Evolutionary conservation across 1,140 invertebrate genomes (phyloP), one percentile per base, ranked within the genome.

Genomic region (Nixonia krombeini): DNA sequence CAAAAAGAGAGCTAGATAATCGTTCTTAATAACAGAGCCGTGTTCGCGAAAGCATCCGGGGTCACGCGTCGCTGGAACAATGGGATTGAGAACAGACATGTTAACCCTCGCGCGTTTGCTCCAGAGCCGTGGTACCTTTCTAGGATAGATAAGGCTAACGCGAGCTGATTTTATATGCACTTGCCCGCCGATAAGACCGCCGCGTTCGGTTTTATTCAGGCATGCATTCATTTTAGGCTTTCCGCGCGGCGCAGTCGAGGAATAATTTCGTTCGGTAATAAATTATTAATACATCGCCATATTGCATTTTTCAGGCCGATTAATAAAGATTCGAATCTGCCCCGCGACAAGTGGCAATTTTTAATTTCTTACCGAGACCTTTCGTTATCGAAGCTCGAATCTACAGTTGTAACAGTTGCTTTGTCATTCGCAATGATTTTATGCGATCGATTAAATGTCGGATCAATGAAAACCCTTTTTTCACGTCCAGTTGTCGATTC

Each of bases 1-100:
- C 13, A 70, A 70, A 70, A 64, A 70, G 37, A 40, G 46, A 21
- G 35, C 17, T 37, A 57, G 35, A 38, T 70, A 70, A 70, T 70
- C 52, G 61, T 51, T 42, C 46, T 64, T 65, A 70, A 70, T 70
- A 59, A 70, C 56, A 65, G 56, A 65, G 35, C 47, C 21, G 61
- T 50, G 55, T 57, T 52, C 51, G 40, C 29, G 37, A 53, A 53
- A 45, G 61, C 46, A 59, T 55, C 59, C 53, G 55, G 55, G 53
- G 50, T 51, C 58, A 42, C 15, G 52, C 61, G 61, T 52, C 47
- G 53, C 61, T 33, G 42, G 53, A 65, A 65, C 62, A 65, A 65
- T 58, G 38, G 41, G 25, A 52, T 56, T 23, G 47, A 23, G 47
- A 65, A 52, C 47, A 46, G 31, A 57, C 47, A 35, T 52, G 50